phyloP scores from a whole-genome alignment of 2,888 invertebrate species.

The Atethmia centrago region DNA sequence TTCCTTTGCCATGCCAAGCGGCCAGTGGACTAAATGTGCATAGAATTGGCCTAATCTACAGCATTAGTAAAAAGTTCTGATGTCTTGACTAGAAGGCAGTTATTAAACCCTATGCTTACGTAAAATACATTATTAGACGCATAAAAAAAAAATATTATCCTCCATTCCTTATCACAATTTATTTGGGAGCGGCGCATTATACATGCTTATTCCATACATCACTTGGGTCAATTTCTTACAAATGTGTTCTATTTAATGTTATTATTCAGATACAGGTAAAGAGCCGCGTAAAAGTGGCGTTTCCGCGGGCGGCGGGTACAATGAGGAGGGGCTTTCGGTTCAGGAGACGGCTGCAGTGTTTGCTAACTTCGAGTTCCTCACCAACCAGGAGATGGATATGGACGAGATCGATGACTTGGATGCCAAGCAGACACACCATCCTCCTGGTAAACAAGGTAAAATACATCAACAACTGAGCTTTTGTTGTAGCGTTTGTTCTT shows the following conservation, averaged over 20 bases:
- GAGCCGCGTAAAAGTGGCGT: slow-evolving; percentile 82
- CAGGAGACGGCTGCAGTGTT: slow-evolving; percentile 96
- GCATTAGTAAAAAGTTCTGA: background rate
- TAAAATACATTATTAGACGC: no score
- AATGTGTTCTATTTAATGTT: slow-evolving; percentile 13
- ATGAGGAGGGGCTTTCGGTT: slow-evolving; percentile 85
- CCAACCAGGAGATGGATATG: slow-evolving; percentile 96
- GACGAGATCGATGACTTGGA: slow-evolving; percentile 96
- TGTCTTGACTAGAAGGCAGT: background rate
- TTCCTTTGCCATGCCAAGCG: no score
- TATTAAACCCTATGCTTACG: background rate
- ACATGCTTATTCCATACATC: background rate
- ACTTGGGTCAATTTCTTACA: background rate
- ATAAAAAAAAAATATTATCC: no score
- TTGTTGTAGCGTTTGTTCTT: background rate
- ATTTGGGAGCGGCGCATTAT: background rate
- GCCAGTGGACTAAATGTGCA: no score
- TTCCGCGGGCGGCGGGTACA: slow-evolving; percentile 81
- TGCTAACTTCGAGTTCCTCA: slow-evolving; percentile 98
- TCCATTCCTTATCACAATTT: background rate
- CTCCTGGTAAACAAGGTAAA: slow-evolving; percentile 84
- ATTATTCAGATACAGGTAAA: slow-evolving; percentile 65
- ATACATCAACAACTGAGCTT: background rate
- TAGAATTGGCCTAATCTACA: background rate
- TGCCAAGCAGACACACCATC: slow-evolving; percentile 88